Evolutionary conservation across 2,113 vertebrate genomes (phyloP).

Genomic region (Apteryx owenii): DNA sequence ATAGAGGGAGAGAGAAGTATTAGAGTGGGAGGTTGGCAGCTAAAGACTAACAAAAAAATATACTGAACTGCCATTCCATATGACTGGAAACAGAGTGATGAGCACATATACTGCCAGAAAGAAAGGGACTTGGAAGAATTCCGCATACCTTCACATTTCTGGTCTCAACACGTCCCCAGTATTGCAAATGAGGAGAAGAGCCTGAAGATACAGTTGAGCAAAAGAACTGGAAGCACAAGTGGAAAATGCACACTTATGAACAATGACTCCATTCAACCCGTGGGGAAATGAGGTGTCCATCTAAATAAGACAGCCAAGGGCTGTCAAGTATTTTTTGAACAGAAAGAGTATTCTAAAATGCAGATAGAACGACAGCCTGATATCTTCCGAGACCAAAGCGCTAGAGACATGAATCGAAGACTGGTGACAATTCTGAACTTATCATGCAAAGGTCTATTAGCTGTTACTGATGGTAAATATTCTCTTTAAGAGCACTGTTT

Average conservation of each 20-base stretch:
- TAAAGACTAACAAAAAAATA: not conserved
- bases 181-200: not conserved
- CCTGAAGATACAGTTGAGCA: not conserved
- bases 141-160: not conserved
- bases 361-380: accelerated
- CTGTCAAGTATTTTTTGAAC: not conserved
- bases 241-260: not conserved
- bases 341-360: not conserved
- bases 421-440: not conserved
- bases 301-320: not conserved
- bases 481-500: not conserved
- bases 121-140: not conserved
- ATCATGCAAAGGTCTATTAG: accelerated
- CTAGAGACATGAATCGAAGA: not conserved
- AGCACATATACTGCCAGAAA: not conserved
- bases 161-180: not conserved
- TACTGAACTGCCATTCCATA: not conserved
- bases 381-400: not conserved
- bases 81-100: not conserved
- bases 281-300: not conserved
- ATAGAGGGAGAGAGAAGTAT: accelerated
- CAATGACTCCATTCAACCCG: not conserved
- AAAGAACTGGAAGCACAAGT: not conserved
- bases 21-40: not conserved
- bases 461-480: not conserved